Percentiles rank a stretch among this genome's conserved stretches.
Evolutionary conservation across 2,797 vertebrate genomes (phyloP).

Genomic region (Enteromius argenteus): DNA sequence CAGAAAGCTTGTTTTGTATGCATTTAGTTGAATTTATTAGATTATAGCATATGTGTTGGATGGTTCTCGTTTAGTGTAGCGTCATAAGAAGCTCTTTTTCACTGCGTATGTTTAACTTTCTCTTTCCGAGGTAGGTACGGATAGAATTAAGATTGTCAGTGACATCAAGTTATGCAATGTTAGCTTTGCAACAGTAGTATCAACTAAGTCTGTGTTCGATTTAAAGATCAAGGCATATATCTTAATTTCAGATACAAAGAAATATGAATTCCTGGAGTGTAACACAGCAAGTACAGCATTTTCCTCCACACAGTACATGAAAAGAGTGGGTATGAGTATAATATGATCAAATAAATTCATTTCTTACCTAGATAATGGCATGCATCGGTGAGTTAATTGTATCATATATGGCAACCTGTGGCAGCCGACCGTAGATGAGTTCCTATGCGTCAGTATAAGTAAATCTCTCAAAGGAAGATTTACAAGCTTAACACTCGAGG

Average conservation of each 20-base stretch:
- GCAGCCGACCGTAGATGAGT: slow-evolving; percentile 67
- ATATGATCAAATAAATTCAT: slow-evolving; percentile 59
- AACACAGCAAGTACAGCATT: slow-evolving; percentile 71
- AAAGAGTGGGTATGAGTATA: slow-evolving; percentile 53
- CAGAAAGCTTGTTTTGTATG: slow-evolving; percentile 20
- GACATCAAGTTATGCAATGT: slow-evolving; percentile 62
- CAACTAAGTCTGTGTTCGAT: slow-evolving; percentile 53
- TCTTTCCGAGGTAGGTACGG: slow-evolving; percentile 74
- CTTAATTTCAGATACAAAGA: slow-evolving; percentile 54
- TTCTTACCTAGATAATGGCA: slow-evolving; percentile 61
- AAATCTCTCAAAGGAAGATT: not conserved
- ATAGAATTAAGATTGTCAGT: slow-evolving; percentile 65
- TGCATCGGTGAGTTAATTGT: slow-evolving; percentile 72
- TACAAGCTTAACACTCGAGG: not conserved
- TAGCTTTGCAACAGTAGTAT: slow-evolving; percentile 67
- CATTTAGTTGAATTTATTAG: not conserved
- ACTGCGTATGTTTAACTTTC: slow-evolving; percentile 61
- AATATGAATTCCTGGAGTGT: slow-evolving; percentile 61
- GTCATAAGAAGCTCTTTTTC: slow-evolving; percentile 48
- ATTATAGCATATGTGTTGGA: slow-evolving; percentile 20
- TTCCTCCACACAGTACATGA: slow-evolving; percentile 60
- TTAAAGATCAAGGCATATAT: slow-evolving; percentile 62
- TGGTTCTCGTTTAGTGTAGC: slow-evolving; percentile 41
- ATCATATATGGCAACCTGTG: slow-evolving; percentile 65
- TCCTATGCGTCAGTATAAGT: slow-evolving; percentile 6